phyloP scores from a whole-genome alignment of 2,797 vertebrate genomes.

The Enteromius trimaculatus region DNA sequence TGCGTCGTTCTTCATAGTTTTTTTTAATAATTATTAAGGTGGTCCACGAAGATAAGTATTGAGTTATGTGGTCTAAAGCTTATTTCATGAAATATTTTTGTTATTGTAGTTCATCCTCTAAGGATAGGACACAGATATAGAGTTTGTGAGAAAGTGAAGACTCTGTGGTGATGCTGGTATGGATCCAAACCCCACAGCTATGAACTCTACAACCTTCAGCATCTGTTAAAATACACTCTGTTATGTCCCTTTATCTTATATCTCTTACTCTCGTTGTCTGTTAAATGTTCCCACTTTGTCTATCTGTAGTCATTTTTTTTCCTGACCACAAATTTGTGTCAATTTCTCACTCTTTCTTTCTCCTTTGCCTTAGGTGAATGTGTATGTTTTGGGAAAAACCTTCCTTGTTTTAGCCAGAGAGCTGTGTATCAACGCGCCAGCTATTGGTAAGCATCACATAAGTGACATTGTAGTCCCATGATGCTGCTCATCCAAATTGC shows the following conservation, averaged over 20 bases:
- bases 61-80: constrained; percentile 25
- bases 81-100: constrained; percentile 8
- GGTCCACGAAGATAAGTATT: constrained; percentile 8
- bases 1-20: not conserved
- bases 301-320: not conserved
- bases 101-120: constrained; percentile 15
- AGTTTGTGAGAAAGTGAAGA: constrained; percentile 34
- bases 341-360: not conserved
- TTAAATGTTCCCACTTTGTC: not conserved
- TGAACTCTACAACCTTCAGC: constrained; percentile 41
- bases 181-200: constrained; percentile 35
- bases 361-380: constrained; percentile 86
- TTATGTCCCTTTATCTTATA: constrained; percentile 6
- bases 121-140: constrained; percentile 6
- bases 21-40: not conserved
- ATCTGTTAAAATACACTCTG: constrained; percentile 40
- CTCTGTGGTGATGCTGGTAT: constrained; percentile 23
- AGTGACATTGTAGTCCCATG: not conserved
- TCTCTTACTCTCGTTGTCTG: not conserved
- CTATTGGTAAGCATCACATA: constrained; percentile 84
- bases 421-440: constrained; percentile 97
- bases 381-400: constrained; percentile 92
- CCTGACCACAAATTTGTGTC: not conserved
- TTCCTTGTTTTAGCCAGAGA: constrained; percentile 92
- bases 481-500: not conserved